Conservation (phyloP, 1,140 invertebrate species). For the Drosophila nannoptera region DNA sequence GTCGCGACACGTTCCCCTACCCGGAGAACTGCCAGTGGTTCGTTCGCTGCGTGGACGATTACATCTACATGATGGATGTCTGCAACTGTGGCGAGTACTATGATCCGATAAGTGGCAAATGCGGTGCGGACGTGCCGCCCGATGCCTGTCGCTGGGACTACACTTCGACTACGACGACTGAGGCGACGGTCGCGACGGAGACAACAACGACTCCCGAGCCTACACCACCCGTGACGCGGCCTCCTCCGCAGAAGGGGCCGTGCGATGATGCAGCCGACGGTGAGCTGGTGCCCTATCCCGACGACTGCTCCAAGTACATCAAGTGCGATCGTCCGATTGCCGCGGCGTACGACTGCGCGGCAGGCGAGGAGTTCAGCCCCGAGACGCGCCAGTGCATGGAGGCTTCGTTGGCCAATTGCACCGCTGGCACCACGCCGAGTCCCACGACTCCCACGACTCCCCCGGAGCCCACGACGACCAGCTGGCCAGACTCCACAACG, state of each 20-base stretch:
- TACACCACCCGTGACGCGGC: slow-evolving; percentile 34
- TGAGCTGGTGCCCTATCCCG: slow-evolving; percentile 56
- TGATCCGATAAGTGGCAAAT: slow-evolving; percentile 52
- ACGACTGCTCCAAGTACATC: slow-evolving; percentile 69
- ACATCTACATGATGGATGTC: slow-evolving; percentile 67
- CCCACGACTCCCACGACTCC: slow-evolving; percentile 20
- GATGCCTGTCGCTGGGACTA: slow-evolving; percentile 67
- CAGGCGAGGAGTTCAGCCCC: slow-evolving; percentile 58
- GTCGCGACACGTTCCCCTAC: slow-evolving; percentile 57
- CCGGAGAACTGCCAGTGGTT: slow-evolving; percentile 64
- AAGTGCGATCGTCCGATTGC: slow-evolving; percentile 59
- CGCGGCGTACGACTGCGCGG: slow-evolving; percentile 45
- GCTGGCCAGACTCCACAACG: slow-evolving; percentile 1
- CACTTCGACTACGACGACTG: slow-evolving; percentile 35
- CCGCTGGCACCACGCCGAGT: slow-evolving; percentile 26
- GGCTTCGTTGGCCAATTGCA: slow-evolving; percentile 58
- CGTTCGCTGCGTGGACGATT: slow-evolving; percentile 60
- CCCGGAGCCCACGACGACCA: slow-evolving; percentile 10
- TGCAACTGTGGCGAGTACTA: slow-evolving; percentile 66
- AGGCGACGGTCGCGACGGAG: slow-evolving; percentile 12
- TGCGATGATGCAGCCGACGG: slow-evolving; percentile 50
- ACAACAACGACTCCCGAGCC: not conserved
- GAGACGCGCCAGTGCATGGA: slow-evolving; percentile 39
- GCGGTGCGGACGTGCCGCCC: slow-evolving; percentile 52
- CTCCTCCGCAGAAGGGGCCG: slow-evolving; percentile 56